These are phyloP conservation scores for Stegodyphus mimosarum DNA, from an alignment of 1,140 invertebrate species.

Conservation along the genomic window DNA sequence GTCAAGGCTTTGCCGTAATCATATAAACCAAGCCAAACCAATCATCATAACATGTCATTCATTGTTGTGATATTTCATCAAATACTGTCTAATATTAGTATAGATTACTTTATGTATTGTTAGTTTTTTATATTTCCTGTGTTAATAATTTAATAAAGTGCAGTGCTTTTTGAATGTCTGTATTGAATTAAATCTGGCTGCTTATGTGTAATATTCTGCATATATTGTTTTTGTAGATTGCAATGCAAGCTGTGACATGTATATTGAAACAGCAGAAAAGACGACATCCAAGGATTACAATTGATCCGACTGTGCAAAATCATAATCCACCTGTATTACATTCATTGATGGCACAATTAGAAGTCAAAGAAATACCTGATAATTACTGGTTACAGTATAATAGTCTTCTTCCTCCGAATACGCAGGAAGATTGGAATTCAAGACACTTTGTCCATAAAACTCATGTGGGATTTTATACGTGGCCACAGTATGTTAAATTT, in stretches of 20 bases:
- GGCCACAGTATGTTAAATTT: constrained; percentile 76
- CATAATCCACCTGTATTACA: constrained; percentile 24
- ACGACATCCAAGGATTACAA: constrained; percentile 73
- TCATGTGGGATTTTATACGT: constrained; percentile 81
- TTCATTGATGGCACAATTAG: constrained; percentile 39
- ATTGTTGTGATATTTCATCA: too few relatives aligned
- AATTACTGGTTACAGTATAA: constrained; percentile 83
- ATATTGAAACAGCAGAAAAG: constrained; percentile 83
- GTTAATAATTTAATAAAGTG: too few relatives aligned
- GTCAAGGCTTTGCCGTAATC: too few relatives aligned
- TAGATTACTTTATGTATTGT: too few relatives aligned
- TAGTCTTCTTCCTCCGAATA: constrained; percentile 72
- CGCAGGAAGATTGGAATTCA: constrained; percentile 80
- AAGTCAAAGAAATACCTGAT: constrained; percentile 73
- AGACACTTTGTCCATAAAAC: constrained; percentile 77
- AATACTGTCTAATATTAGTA: too few relatives aligned
- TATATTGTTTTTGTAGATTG: constrained; percentile 68
- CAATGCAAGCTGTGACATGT: constrained; percentile 73
- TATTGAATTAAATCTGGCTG: too few relatives aligned
- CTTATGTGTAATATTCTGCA: not conserved
- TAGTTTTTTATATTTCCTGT: too few relatives aligned
- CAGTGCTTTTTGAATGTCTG: too few relatives aligned
- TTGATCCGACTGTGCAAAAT: constrained; percentile 64
- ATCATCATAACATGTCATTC: too few relatives aligned
- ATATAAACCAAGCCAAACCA: too few relatives aligned